Conservation (phyloP, 1,140 invertebrate species). For the Lordiphosa stackelbergi region DNA sequence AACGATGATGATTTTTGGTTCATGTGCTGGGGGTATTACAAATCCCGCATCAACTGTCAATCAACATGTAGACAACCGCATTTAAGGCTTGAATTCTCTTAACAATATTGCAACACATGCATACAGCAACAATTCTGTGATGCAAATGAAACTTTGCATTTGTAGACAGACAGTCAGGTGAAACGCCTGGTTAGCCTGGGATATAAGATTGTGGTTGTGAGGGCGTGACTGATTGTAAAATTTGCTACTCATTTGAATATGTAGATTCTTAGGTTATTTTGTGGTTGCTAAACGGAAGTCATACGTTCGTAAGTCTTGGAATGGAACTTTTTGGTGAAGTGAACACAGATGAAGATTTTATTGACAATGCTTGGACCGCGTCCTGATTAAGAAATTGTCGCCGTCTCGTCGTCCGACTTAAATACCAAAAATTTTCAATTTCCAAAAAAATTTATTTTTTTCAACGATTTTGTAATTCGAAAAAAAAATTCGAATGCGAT, state of each 20-base stretch:
- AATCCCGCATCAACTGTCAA: constrained; percentile 21
- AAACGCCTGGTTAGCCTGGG: constrained; percentile 2
- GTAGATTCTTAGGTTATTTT: constrained; percentile 21
- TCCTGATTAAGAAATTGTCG: too few species aligned
- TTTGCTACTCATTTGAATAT: constrained; percentile 43
- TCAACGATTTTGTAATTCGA: too few species aligned
- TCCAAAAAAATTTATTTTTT: too few species aligned
- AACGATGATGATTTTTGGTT: constrained; percentile 3
- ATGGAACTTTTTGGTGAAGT: too few species aligned
- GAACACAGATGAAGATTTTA: too few species aligned
- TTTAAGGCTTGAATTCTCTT: constrained; percentile 18
- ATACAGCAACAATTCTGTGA: constrained; percentile 15
- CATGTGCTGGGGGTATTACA: constrained; percentile 6
- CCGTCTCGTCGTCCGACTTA: too few species aligned
- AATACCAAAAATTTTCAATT: too few species aligned
- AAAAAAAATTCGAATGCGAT: too few species aligned
- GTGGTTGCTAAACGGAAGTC: constrained; percentile 5
- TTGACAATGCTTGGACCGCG: too few species aligned
- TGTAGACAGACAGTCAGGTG: constrained; percentile 3
- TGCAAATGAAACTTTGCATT: background rate
- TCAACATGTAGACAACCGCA: constrained; percentile 17
- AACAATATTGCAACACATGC: constrained; percentile 36
- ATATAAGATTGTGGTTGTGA: constrained; percentile 3
- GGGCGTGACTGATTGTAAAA: constrained; percentile 4
- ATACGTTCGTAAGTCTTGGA: background rate